phyloP scores from a whole-genome alignment of 2,888 invertebrate species.

The Drosophila picticornis region DNA sequence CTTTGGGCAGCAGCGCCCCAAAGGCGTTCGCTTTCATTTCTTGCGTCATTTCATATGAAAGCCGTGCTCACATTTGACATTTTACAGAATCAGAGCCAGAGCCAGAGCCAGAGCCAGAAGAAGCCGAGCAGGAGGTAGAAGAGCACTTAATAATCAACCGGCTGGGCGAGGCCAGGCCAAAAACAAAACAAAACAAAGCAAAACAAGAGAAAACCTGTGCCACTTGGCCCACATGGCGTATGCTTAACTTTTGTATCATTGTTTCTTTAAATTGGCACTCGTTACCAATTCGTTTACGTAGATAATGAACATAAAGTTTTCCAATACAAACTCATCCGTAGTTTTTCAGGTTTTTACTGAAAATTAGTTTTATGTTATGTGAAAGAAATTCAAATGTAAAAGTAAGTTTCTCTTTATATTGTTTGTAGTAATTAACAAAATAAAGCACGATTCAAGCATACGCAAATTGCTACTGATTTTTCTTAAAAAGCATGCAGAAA shows the following conservation, averaged over 20 bases:
- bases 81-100: slow-evolving; percentile 42
- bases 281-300: not conserved
- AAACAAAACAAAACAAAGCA: slow-evolving; percentile 12
- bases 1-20: slow-evolving; percentile 51
- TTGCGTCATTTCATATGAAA: slow-evolving; percentile 72
- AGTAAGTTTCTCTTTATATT: not conserved
- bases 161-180: slow-evolving; percentile 17
- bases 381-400: not conserved
- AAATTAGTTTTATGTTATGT: not conserved
- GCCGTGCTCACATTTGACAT: slow-evolving; percentile 73
- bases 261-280: slow-evolving; percentile 8
- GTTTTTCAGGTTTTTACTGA: not conserved
- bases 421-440: not conserved
- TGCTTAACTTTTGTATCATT: slow-evolving; percentile 20
- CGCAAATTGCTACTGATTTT: not conserved
- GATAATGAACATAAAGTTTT: not conserved
- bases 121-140: slow-evolving; percentile 1
- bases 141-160: slow-evolving; percentile 48
- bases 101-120: slow-evolving; percentile 18
- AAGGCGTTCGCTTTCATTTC: slow-evolving; percentile 57
- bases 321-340: not conserved
- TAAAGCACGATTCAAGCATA: not conserved
- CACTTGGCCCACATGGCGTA: slow-evolving; percentile 21
- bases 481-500: not conserved
- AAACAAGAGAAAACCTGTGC: slow-evolving; percentile 2